Evolutionary conservation across 2,888 invertebrate species (phyloP), one percentile per base, ranked within the genome.

Genomic region (Lasioglossum marginatum): DNA sequence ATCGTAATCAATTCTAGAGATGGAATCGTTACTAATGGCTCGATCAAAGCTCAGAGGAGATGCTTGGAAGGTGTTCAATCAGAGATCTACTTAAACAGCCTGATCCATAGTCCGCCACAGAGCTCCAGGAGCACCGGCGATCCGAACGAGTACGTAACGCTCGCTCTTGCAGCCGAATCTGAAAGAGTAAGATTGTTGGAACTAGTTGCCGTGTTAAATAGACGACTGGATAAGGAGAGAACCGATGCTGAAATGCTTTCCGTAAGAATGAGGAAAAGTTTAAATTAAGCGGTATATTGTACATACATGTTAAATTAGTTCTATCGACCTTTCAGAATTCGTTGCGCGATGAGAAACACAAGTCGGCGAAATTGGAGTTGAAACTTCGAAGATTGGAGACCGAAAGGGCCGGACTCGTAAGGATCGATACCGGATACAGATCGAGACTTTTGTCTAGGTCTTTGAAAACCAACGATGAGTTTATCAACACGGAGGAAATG

Each of bases 141-240:
- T 34, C 89, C 92, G 4, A 93, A 93, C 88, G 94, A 94, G 83
- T 93, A 93, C 74, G 92, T 94, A 3, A 92, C 96, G 12, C 95
- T 96, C 95, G 96, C 96, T 89, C 95, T 96, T 5, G 96, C 96
- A 0, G 96, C 96, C 0, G 97, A 97, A 92, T 96, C 96, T 71
- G 97, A 97, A 95, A 96, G 96, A 27, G 95, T 96, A 82, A 95
- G 96, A 74, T 93, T 97, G 5, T 93, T 97, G 2, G 97, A 97
- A 82, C 93, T 97, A 70, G 95, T 97, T 0, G 94, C 96, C 10
- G 95, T 96, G 0, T 94, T 97, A 63, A 97, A 97, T 90, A 95
- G 95, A 45, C 96, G 97, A 87, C 89, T 97, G 60, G 96, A 97
- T 77, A 92, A 94, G 12, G 97, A 97, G 92, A 94, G 96, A 85